Base-by-base conservation (phyloP, 2,888 invertebrate species). In the Campaea margaritaria region DNA sequence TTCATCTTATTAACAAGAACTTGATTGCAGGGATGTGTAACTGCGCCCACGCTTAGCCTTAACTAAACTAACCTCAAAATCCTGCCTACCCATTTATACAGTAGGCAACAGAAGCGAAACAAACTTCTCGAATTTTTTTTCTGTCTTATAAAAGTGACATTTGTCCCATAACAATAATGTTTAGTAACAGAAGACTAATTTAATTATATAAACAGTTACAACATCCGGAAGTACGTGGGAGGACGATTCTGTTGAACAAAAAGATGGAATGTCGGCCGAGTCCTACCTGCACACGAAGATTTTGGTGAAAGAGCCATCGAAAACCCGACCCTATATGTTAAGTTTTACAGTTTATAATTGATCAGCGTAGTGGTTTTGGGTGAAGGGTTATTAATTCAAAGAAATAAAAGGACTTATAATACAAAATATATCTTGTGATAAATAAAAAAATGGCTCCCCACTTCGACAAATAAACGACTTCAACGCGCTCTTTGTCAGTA, bases 171-270 rank as follows among this genome's bases (percentile, higher is more conserved):
- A 76, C 69, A 74, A 71, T 76, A 77, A 74, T 69, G 70, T 69
- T 69, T 74, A 61, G 55, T 75, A 77, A 78, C 68, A 74, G 68
- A 75, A 70, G 71, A 73, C 69, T 81, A 71, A 61, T 56, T 76
- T 68, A 78, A 81, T 77, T 76, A 74, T 66, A 70, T 73, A 69
- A 78, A 81, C 77, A 76, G 79, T 77, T 80, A 77, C 74, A 75
- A 75, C 75, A 79, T 80, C 90, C 90, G 91, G 90, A 90, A 86
- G 80, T 81, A 86, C 72, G 90, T 90, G 83, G 90, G 90, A 69
- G 72, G 76, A 72, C 70, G 74, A 77, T 76, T 75, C 70, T 64
- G 59, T 69, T 73, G 78, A 83, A 89, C 89, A 89, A 89, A 88
- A 82, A 80, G 62, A 66, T 74, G 82, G 89, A 89, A 90, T 90